These are phyloP conservation scores for Gerris buenoi DNA, from an alignment of 1,140 invertebrate species.

Conservation along the genomic window DNA sequence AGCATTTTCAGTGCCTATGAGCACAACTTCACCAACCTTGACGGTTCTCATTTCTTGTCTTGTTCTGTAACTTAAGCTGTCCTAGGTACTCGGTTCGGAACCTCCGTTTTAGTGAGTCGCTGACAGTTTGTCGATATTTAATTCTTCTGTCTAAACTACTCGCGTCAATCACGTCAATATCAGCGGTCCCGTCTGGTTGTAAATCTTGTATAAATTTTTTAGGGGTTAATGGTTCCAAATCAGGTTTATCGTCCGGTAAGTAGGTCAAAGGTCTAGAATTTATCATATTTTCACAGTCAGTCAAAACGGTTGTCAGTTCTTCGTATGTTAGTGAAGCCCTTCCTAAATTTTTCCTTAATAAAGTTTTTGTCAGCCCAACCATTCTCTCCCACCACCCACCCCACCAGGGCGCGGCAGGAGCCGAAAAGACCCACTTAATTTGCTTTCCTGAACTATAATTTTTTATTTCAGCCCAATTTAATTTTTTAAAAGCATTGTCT, in stretches of 20 bases:
- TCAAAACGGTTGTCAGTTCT: conserved; percentile 25
- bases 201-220: conserved; percentile 24
- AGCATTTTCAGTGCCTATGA: conserved; percentile 19
- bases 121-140: conserved; percentile 6
- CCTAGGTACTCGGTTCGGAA: conserved; percentile 14
- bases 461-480: conserved; percentile 18
- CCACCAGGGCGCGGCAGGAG: conserved; percentile 29
- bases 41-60: conserved; percentile 1
- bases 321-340: conserved; percentile 22
- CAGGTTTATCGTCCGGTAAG: conserved; percentile 21
- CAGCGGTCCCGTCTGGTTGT: conserved; percentile 16
- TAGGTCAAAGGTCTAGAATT: conserved; percentile 29
- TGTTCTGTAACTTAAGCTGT: not conserved
- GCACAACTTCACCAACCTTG: conserved; percentile 17
- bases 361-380: conserved; percentile 27
- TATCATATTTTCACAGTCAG: conserved; percentile 25
- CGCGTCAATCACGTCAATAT: conserved; percentile 11
- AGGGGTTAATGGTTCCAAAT: conserved; percentile 15
- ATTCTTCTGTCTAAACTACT: conserved; percentile 3
- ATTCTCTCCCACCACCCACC: conserved; percentile 31
- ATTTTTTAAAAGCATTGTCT: conserved; percentile 13
- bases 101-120: conserved; percentile 5
- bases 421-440: conserved; percentile 28
- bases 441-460: conserved; percentile 8
- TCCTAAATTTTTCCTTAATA: conserved; percentile 24